Conservation (phyloP, 2,888 invertebrate species). For the Hecatera dysodea region DNA sequence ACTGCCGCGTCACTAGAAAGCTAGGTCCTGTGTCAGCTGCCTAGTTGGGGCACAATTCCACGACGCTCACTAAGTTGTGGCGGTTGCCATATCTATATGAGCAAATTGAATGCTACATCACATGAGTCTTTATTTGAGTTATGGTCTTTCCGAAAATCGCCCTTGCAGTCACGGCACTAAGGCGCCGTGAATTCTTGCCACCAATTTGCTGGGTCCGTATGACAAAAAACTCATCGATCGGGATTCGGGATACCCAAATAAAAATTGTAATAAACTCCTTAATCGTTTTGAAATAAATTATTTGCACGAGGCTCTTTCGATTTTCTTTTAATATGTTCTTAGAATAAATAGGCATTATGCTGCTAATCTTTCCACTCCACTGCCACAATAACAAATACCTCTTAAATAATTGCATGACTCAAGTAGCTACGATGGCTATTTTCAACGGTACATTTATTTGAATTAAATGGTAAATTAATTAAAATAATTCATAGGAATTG, state of each 20-base stretch:
- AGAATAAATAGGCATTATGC: background rate
- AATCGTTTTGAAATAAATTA: background rate
- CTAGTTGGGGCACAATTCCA: background rate
- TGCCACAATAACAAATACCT: constrained; percentile 8
- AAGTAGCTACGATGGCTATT: background rate
- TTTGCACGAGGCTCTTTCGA: background rate
- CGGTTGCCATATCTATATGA: background rate
- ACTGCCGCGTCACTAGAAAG: background rate
- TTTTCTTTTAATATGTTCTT: background rate
- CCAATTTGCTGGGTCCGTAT: background rate
- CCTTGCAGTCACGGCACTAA: background rate
- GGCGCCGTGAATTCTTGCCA: background rate
- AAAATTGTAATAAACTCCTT: background rate
- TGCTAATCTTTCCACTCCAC: background rate
- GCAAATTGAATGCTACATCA: background rate
- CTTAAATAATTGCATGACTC: constrained; percentile 23
- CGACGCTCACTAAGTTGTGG: background rate
- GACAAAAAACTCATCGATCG: background rate
- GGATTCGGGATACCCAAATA: background rate
- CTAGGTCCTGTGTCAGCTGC: background rate
- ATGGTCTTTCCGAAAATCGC: background rate
- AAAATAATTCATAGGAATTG: too few species aligned
- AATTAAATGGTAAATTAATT: background rate
- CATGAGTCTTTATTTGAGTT: too few species aligned
- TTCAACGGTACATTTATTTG: background rate